These are phyloP conservation scores for Tachina fera DNA, from an alignment of 2,888 invertebrate genomes.

Conservation along the genomic window DNA sequence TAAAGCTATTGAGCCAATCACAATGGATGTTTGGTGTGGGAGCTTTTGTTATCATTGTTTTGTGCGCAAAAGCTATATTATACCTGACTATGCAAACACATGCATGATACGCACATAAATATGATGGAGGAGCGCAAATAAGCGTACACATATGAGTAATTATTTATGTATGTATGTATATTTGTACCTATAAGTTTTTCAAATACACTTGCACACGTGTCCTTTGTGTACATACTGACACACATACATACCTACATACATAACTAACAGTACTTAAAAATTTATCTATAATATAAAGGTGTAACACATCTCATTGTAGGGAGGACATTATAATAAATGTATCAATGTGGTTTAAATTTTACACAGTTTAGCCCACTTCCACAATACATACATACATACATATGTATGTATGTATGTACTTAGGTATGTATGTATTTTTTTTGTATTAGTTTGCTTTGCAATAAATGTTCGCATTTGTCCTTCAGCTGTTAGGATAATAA, in stretches of 20 bases:
- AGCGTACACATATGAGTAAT: background rate
- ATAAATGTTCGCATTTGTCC: constrained; percentile 39
- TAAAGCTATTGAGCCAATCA: constrained; percentile 81
- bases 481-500: constrained; percentile 27
- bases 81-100: background rate
- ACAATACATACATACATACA: background rate
- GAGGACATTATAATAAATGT: constrained; percentile 24
- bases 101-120: background rate
- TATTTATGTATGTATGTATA: background rate
- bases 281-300: background rate
- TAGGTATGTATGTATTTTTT: no score
- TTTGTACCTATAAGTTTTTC: background rate
- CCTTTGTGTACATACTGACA: no score
- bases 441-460: background rate
- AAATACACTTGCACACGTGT: no score
- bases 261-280: no score
- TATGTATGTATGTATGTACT: no score
- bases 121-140: background rate
- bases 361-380: constrained; percentile 11
- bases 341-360: constrained; percentile 33
- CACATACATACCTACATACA: no score
- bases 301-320: constrained; percentile 17
- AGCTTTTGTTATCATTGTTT: constrained; percentile 79
- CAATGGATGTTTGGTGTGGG: constrained; percentile 81
- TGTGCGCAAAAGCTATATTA: constrained; percentile 76